A percentile compares a stretch with the other conserved stretches of the same genome.
Conservation (phyloP, 2,113 vertebrate species). For the Pachypanchax playfairii region DNA sequence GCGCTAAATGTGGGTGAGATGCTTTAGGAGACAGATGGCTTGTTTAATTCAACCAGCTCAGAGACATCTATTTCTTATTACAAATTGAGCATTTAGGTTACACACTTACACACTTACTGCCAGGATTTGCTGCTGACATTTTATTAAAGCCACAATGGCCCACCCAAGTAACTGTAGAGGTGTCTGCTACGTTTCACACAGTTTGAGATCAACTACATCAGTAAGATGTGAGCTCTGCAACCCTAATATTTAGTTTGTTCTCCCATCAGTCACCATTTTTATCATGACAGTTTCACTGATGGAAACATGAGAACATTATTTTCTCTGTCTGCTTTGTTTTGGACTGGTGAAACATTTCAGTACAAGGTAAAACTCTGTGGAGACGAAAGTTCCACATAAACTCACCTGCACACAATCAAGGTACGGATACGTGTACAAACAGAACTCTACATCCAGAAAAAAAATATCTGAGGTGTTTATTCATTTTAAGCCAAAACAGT, state of each 20-base stretch:
- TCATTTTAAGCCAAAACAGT: no score
- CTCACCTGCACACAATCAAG: no score
- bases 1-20: background rate
- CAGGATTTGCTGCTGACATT: background rate
- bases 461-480: no score
- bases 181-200: conserved; percentile 12
- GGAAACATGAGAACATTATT: no score
- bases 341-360: no score
- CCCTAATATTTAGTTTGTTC: background rate
- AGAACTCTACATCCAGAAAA: no score
- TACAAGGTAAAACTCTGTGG: background rate
- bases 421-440: no score
- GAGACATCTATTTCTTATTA: conserved; percentile 31
- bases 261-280: background rate
- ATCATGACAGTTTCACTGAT: background rate
- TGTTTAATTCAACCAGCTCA: conserved; percentile 23
- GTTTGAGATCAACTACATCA: background rate
- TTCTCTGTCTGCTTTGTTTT: no score
- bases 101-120: conserved; percentile 22
- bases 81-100: conserved; percentile 33
- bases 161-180: conserved; percentile 32
- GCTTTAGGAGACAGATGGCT: conserved; percentile 13
- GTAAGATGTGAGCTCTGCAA: conserved; percentile 8
- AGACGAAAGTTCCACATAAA: no score
- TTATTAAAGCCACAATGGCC: conserved; percentile 30